Conservation (phyloP, 2,113 vertebrate genomes). For the Anolis carolinensis region DNA sequence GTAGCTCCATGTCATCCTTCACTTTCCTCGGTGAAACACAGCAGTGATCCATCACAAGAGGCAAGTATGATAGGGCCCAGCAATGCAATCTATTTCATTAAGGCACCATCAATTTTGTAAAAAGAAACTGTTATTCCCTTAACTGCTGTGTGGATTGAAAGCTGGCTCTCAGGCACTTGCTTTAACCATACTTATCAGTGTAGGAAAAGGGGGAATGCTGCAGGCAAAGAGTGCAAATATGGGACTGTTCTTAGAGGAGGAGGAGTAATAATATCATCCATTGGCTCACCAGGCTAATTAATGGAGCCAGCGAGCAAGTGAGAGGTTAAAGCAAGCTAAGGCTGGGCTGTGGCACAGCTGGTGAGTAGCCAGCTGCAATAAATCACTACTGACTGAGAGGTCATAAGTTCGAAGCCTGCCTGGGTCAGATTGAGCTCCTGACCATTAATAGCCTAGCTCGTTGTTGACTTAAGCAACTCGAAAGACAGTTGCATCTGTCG, state of each 20-base stretch:
- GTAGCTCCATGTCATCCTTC: background rate
- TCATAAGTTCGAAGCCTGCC: too few species aligned
- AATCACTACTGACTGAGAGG: too few species aligned
- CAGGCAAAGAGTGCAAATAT: background rate
- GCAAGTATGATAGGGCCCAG: conserved; percentile 37
- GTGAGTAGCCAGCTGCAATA: too few species aligned
- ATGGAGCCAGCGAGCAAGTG: background rate
- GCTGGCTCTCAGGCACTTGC: background rate
- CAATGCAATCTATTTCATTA: conserved; percentile 21
- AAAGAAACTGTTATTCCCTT: background rate
- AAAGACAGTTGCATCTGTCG: too few species aligned
- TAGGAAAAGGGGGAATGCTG: background rate
- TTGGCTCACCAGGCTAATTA: background rate
- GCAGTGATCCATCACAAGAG: conserved; percentile 3
- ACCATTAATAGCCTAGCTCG: too few species aligned
- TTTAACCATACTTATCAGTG: background rate
- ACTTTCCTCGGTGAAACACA: conserved; percentile 17
- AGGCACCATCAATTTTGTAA: conserved; percentile 22
- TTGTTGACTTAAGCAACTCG: too few species aligned
- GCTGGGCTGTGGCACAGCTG: too few species aligned
- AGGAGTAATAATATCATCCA: background rate
- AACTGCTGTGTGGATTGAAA: background rate
- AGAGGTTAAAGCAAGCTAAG: too few species aligned
- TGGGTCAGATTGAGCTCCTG: too few species aligned
- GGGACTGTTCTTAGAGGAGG: background rate